Percentiles rank a stretch among this genome's conserved stretches.
Evolutionary conservation across 1,140 invertebrate species (phyloP).

Genomic region (Notospermus geniculatus): DNA sequence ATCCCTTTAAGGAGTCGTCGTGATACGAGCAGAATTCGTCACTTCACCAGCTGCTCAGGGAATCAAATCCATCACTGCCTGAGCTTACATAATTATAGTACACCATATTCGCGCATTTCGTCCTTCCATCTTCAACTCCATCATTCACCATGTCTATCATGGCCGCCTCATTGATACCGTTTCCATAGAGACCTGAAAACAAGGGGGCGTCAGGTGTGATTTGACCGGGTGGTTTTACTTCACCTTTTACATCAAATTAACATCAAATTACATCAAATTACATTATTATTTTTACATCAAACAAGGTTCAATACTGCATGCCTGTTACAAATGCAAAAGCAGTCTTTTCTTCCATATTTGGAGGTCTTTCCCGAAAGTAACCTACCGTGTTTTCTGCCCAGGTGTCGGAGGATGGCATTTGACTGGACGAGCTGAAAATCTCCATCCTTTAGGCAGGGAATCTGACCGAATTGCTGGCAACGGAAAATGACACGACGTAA

Average conservation of each 20-base stretch:
- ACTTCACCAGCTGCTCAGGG: too few relatives aligned
- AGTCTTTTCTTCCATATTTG: too few relatives aligned
- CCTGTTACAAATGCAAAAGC: too few relatives aligned
- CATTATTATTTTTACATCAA: too few relatives aligned
- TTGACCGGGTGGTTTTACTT: too few relatives aligned
- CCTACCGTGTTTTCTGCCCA: constrained; percentile 42
- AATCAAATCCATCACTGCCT: too few relatives aligned
- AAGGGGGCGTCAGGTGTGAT: neutral
- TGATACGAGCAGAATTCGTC: too few relatives aligned
- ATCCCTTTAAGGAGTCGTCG: too few relatives aligned
- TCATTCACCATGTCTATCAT: constrained; percentile 45
- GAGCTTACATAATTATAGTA: constrained; percentile 48
- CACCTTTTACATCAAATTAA: too few relatives aligned
- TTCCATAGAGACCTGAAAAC: constrained; percentile 62
- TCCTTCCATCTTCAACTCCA: constrained; percentile 38
- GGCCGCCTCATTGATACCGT: constrained; percentile 66
- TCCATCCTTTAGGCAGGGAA: constrained; percentile 36
- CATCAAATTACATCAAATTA: too few relatives aligned
- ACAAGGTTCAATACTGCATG: too few relatives aligned
- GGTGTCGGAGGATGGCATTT: constrained; percentile 47
- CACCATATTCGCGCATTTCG: constrained; percentile 34
- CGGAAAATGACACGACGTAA: too few relatives aligned
- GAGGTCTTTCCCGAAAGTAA: neutral
- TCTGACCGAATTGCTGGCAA: constrained; percentile 49
- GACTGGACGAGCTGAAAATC: constrained; percentile 46